Conservation (phyloP, 2,888 invertebrate genomes). For the Stratiomys singularior region DNA sequence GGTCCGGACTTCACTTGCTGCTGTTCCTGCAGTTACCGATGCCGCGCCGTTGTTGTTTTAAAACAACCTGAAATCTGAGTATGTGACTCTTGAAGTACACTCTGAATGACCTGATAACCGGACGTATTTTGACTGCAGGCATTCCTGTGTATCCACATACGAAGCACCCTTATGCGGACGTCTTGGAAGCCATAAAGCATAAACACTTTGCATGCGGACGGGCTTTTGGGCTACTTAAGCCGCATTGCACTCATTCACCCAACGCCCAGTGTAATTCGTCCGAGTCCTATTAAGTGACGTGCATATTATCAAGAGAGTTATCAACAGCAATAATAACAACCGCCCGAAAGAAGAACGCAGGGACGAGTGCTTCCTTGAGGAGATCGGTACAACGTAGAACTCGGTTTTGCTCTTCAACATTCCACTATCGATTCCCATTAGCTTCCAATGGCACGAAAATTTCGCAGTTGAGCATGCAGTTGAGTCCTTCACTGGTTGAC, state of each 20-base stretch:
- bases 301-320: constrained; percentile 43
- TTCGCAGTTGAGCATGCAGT: no score
- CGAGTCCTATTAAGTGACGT: constrained; percentile 42
- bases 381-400: no score
- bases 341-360: no score
- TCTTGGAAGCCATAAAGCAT: constrained; percentile 43
- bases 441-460: no score
- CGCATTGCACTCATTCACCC: constrained; percentile 36
- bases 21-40: neutral
- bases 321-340: constrained; percentile 22
- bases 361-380: no score
- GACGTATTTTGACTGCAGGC: constrained; percentile 41
- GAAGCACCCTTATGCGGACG: constrained; percentile 1
- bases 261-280: constrained; percentile 37
- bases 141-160: neutral
- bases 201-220: constrained; percentile 40
- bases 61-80: constrained; percentile 44
- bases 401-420: no score
- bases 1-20: constrained; percentile 16
- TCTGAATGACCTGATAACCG: constrained; percentile 42
- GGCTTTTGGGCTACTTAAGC: constrained; percentile 33
- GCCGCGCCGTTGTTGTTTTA: constrained; percentile 29
- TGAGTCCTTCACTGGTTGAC: no score
- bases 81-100: constrained; percentile 16
- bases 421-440: no score